These are phyloP conservation scores for Leguminivora glycinivorella DNA, from an alignment of 1,140 invertebrate species.

Conservation along the genomic window DNA sequence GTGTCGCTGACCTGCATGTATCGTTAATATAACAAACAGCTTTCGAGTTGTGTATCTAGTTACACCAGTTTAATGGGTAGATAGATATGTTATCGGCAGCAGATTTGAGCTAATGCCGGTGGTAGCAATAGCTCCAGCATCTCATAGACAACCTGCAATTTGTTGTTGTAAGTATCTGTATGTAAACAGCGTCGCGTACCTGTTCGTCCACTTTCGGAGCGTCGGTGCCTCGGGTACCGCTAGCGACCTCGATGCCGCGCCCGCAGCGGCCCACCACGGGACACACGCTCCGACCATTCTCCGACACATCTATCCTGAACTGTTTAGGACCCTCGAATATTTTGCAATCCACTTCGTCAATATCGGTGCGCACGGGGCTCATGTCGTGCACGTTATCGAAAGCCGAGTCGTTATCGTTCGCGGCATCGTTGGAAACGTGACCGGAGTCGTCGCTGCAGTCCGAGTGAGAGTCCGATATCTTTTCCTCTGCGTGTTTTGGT, in stretches of 20 bases:
- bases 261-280: conserved; percentile 67
- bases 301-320: conserved; percentile 59
- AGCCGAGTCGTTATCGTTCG: conserved; percentile 64
- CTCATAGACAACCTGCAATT: conserved; percentile 49
- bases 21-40: conserved; percentile 41
- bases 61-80: conserved; percentile 39
- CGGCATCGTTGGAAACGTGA: conserved; percentile 86
- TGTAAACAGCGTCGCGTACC: conserved; percentile 73
- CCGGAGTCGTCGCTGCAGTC: conserved; percentile 87
- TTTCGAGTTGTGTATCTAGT: conserved; percentile 42
- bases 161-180: conserved; percentile 60
- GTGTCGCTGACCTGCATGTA: conserved; percentile 41
- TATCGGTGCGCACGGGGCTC: conserved; percentile 44
- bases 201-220: conserved; percentile 76
- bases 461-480: conserved; percentile 76
- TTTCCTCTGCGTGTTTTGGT: conserved; percentile 68
- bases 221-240: conserved; percentile 68
- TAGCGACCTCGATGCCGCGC: conserved; percentile 73
- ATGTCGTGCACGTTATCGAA: conserved; percentile 63
- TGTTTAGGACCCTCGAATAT: conserved; percentile 59
- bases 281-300: conserved; percentile 63
- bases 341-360: conserved; percentile 64
- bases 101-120: conserved; percentile 12
- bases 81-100: conserved; percentile 37
- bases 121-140: conserved; percentile 27